phyloP scores from a whole-genome alignment of 2,888 invertebrate species.

The Creontiades dilutus region DNA sequence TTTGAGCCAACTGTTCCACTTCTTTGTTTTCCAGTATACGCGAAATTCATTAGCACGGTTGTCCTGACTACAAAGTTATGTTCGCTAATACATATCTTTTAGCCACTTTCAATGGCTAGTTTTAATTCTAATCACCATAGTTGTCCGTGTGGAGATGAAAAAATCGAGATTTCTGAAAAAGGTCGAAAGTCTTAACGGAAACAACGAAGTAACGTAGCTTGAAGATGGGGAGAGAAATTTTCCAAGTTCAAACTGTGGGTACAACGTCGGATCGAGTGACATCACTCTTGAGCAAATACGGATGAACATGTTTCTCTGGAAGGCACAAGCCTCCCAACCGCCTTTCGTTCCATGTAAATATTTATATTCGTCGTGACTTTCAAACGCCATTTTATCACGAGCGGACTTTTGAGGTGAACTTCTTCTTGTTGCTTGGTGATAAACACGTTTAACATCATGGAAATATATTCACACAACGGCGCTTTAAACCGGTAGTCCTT shows the following conservation, averaged over 20 bases:
- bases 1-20: no score
- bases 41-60: no score
- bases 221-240: neutral
- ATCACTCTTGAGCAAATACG: constrained; percentile 6
- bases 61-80: no score
- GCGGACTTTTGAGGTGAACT: neutral
- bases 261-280: constrained; percentile 1
- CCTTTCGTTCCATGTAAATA: neutral
- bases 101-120: neutral
- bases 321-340: neutral
- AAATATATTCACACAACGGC: neutral
- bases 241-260: constrained; percentile 1
- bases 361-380: constrained; percentile 25
- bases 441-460: neutral
- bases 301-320: neutral
- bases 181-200: neutral
- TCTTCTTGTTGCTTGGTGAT: constrained; percentile 5
- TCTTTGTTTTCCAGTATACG: no score
- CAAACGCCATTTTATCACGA: neutral
- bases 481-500: neutral
- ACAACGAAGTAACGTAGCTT: neutral
- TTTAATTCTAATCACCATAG: neutral
- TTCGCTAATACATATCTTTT: no score
- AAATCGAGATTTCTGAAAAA: neutral
- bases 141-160: neutral